phyloP scores from a whole-genome alignment of 1,140 invertebrate species.

The Spodoptera frugiperda region DNA sequence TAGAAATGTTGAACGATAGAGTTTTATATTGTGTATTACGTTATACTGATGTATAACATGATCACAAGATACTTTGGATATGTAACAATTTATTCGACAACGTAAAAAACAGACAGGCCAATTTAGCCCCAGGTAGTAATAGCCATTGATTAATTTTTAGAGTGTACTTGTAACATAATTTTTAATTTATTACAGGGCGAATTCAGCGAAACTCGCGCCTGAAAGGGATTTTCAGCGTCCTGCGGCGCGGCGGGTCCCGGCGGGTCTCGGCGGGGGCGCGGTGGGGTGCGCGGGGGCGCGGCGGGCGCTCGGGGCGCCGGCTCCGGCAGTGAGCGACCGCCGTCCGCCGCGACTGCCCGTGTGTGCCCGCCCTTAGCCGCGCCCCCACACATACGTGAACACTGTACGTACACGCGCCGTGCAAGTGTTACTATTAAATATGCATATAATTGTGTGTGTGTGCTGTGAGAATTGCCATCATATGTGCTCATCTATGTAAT shows the following conservation, averaged over 20 bases:
- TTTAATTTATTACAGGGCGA: slow-evolving; percentile 51
- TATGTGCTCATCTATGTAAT: slow-evolving; percentile 48
- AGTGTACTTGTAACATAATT: slow-evolving; percentile 49
- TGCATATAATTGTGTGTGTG: slow-evolving; percentile 50
- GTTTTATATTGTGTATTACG: background rate
- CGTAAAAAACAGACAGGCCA: slow-evolving; percentile 34
- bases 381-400: background rate
- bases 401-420: slow-evolving; percentile 41
- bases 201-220: slow-evolving; percentile 46
- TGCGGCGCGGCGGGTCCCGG: background rate
- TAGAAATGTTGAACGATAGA: background rate
- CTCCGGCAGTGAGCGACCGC: slow-evolving; percentile 51
- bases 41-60: background rate
- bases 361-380: background rate
- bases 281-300: slow-evolving; percentile 15
- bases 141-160: slow-evolving; percentile 47
- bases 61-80: background rate
- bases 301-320: slow-evolving; percentile 37
- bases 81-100: slow-evolving; percentile 8
- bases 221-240: slow-evolving; percentile 54
- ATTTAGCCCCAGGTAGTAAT: slow-evolving; percentile 45
- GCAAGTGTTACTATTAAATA: slow-evolving; percentile 49
- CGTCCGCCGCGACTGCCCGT: slow-evolving; percentile 35
- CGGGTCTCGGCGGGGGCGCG: slow-evolving; percentile 30
- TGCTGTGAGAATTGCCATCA: slow-evolving; percentile 61